Evolutionary conservation across 37 sponge, comb jelly and placozoan genomes (phyloP).

Genomic region (Aphrocallistes beatrix): DNA sequence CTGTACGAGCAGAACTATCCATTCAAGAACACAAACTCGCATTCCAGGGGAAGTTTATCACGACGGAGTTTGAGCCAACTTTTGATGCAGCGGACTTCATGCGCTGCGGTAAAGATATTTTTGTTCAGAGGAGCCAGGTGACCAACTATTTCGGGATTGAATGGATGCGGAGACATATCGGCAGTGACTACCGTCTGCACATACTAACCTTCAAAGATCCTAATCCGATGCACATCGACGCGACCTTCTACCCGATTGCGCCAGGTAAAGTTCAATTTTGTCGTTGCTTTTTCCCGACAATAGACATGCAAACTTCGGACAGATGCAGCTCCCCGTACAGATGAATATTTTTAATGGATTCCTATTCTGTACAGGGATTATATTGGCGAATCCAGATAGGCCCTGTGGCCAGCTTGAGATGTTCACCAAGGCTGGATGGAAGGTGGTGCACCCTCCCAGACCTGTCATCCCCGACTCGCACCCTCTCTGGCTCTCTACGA

Average conservation of each 20-base stretch:
- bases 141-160: conserved; percentile 54
- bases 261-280: conserved; percentile 24
- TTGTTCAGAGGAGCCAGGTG: conserved; percentile 64
- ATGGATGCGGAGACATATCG: conserved; percentile 58
- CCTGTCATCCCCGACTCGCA: conserved; percentile 28
- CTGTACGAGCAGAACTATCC: conserved; percentile 45
- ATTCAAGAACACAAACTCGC: conserved; percentile 13
- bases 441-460: conserved; percentile 38
- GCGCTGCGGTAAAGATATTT: conserved; percentile 54
- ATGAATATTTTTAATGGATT: neutral
- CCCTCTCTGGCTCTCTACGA: conserved; percentile 49
- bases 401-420: conserved; percentile 21
- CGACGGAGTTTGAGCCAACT: conserved; percentile 61
- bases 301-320: no score
- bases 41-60: conserved; percentile 39
- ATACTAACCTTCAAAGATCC: conserved; percentile 39
- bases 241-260: conserved; percentile 38
- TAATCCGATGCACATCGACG: conserved; percentile 64
- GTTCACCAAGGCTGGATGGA: conserved; percentile 37
- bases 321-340: no score
- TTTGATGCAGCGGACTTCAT: conserved; percentile 76
- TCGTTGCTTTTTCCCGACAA: no score
- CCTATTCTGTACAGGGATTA: neutral
- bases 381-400: conserved; percentile 42
- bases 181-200: conserved; percentile 42